phyloP scores from a whole-genome alignment of 2,888 invertebrate genomes.

The Diadegma fenestrale region DNA sequence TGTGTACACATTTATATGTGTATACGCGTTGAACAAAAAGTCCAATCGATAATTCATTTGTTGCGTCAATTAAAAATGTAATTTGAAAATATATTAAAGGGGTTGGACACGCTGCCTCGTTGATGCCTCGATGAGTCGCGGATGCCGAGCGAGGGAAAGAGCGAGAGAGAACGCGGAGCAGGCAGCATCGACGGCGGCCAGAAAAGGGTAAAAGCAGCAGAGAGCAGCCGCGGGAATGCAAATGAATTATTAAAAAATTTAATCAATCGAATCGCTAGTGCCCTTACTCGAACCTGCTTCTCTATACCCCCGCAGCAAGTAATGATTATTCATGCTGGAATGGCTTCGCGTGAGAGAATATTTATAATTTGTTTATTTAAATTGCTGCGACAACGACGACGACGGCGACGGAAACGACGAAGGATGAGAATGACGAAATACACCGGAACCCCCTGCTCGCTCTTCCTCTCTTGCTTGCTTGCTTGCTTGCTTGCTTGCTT shows the following conservation, averaged over 20 bases:
- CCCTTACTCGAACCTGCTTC: constrained; percentile 77
- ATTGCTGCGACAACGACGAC: constrained; percentile 75
- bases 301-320: constrained; percentile 78
- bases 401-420: constrained; percentile 37
- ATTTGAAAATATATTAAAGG: constrained; percentile 83
- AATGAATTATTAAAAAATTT: constrained; percentile 85
- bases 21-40: constrained; percentile 52
- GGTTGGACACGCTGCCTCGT: constrained; percentile 72
- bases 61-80: constrained; percentile 83
- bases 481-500: constrained; percentile 56
- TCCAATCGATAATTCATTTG: constrained; percentile 83
- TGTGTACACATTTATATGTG: constrained; percentile 13
- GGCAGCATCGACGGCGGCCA: constrained; percentile 51
- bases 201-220: constrained; percentile 59
- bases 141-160: constrained; percentile 52
- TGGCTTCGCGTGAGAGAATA: constrained; percentile 83
- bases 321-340: constrained; percentile 84
- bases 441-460: neutral
- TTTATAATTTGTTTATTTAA: constrained; percentile 85
- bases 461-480: neutral
- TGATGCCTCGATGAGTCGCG: constrained; percentile 61
- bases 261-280: constrained; percentile 84
- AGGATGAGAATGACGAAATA: constrained; percentile 48
- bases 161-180: constrained; percentile 46
- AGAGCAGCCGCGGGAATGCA: constrained; percentile 81